A percentile compares a stretch with the other conserved stretches of the same genome.
Evolutionary conservation across 2,888 invertebrate genomes (phyloP).

Genomic region (Dilophus febrilis): DNA sequence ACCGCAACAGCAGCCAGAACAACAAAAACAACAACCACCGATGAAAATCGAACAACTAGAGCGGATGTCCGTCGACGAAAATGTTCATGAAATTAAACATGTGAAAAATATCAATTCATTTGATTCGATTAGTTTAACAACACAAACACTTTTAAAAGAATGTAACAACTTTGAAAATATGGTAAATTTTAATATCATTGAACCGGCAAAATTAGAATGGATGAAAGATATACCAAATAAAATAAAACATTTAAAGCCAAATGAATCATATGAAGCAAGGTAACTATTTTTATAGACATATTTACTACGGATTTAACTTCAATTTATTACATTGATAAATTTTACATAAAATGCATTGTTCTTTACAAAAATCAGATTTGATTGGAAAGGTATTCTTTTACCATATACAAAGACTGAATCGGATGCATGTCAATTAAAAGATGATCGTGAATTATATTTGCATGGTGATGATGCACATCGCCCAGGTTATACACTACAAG

Average conservation of each 20-base stretch:
- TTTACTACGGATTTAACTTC: too few relatives aligned
- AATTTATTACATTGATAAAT: too few relatives aligned
- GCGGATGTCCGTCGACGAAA: too few relatives aligned
- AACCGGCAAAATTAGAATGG: conserved; percentile 79
- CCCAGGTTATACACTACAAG: conserved; percentile 81
- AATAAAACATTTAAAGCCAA: conserved; percentile 36
- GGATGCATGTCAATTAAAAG: conserved; percentile 25
- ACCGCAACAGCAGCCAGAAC: too few relatives aligned
- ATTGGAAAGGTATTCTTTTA: conserved; percentile 62
- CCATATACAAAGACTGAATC: conserved; percentile 47
- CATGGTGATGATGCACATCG: conserved; percentile 85
- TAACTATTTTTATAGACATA: too few relatives aligned
- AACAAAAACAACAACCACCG: too few relatives aligned
- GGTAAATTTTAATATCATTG: conserved; percentile 74
- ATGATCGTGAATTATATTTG: conserved; percentile 56
- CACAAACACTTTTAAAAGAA: conserved; percentile 40
- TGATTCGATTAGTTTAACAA: conserved; percentile 17
- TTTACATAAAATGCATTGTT: not conserved
- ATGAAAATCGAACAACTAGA: not conserved
- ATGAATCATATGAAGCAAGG: conserved; percentile 56
- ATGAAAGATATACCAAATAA: conserved; percentile 50
- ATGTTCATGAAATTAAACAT: too few relatives aligned
- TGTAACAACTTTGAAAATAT: conserved; percentile 51
- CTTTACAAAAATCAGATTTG: conserved; percentile 47
- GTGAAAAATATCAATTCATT: too few relatives aligned